These are phyloP conservation scores for Rhinolophus sinicus DNA, from an alignment of 2,113 vertebrate genomes.

Conservation along the genomic window DNA sequence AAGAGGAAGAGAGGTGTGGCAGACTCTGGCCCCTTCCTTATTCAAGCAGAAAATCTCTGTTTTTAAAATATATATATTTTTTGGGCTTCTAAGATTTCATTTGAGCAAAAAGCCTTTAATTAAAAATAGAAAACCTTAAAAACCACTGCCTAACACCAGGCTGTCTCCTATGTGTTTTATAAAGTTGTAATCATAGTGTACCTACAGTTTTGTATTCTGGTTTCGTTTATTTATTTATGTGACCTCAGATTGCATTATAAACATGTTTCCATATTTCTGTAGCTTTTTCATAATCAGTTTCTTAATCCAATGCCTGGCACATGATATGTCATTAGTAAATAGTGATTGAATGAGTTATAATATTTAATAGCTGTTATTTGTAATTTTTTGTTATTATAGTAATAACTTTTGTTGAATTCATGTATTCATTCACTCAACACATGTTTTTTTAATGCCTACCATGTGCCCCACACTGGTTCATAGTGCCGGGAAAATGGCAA, in stretches of 20 bases:
- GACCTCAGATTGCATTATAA: not conserved
- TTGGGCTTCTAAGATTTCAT: constrained; percentile 39
- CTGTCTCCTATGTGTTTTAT: constrained; percentile 13
- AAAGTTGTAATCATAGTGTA: not conserved
- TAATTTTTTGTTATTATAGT: constrained; percentile 8
- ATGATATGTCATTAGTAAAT: not conserved
- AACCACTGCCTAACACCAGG: not conserved
- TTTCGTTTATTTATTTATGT: not conserved
- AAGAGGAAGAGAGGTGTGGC: no score
- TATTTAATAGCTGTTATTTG: not conserved
- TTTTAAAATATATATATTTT: not conserved
- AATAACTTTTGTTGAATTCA: not conserved
- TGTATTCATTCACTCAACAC: not conserved
- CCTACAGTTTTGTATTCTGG: not conserved
- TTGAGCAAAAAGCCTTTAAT: constrained; percentile 17
- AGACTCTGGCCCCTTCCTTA: not conserved
- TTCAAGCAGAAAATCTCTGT: not conserved
- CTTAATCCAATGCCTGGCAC: not conserved
- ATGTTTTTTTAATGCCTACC: not conserved
- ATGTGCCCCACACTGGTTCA: not conserved
- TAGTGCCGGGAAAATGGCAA: not conserved
- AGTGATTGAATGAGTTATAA: not conserved
- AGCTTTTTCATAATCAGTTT: constrained; percentile 35
- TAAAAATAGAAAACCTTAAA: constrained; percentile 68
- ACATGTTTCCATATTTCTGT: not conserved